Base-by-base conservation (phyloP, 2,113 vertebrate species). In the Sminthopsis crassicaudata region DNA sequence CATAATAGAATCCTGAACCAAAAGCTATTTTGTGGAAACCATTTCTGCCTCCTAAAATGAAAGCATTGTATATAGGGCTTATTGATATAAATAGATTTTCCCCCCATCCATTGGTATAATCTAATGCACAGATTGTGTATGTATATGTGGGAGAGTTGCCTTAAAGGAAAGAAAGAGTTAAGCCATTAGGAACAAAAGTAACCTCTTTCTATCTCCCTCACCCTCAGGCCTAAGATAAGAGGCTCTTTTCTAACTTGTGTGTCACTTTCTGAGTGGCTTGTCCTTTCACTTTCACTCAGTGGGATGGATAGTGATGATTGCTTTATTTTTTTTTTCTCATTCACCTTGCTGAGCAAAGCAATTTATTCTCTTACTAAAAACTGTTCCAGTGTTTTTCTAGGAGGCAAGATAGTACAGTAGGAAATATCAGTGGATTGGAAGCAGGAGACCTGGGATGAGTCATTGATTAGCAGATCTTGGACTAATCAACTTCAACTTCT, bases 11-110 rank as follows among this genome's bases (percentile, higher is more conserved):
- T 88, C 27, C 54, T 27, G 50, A 92, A 55, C 94, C 24, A 36
- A 60, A 60, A 36, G 46, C 84, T 92, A 46, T 42, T 93, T 36
- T 57, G 22, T 8, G 25, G 9, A 55, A 52, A 53, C 22, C 42
- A 22, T 52, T 50, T 46, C 92, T 89, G 93, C 30, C 91, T 94
- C 60, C 60, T 46, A 90, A 90, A 90, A 90, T 90, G 48, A 30
- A 51, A 48, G 1, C 25, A 90, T 90, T 90, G 24, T 90, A 12
- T 89, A 91, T 51, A 93, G 55, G 5, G 19, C 22, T 52, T 52
- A 91, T 57, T 42, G 16, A 27, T 19, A 16, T 60, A 53, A 46
- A 16, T 50, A 52, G 89, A n/a, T 25, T 25, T 53, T 92, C 60
- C 76, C 16, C 67, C 36, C n/a, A 24, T 50, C n/a, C 53, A 0